Conservation (phyloP, 2,113 vertebrate genomes). For the Lophotis ruficrista region DNA sequence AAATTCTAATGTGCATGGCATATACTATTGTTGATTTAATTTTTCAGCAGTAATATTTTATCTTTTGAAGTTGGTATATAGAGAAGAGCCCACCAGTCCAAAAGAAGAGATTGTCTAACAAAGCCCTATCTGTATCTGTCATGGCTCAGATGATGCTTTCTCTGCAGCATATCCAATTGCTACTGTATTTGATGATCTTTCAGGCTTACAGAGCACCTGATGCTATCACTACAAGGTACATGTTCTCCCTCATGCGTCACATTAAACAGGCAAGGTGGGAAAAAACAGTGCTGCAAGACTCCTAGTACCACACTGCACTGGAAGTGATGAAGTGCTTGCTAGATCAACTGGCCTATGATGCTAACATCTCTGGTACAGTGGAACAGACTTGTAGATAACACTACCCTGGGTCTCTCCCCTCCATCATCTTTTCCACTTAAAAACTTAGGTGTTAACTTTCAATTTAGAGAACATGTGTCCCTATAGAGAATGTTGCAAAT, state of each 20-base stretch:
- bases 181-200: neutral
- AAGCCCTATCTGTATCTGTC: neutral
- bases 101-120: neutral
- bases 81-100: neutral
- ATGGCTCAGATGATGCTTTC: neutral
- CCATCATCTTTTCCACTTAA: neutral
- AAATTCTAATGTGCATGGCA: neutral
- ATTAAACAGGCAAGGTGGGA: neutral
- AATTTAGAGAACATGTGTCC: neutral
- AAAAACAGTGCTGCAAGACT: neutral
- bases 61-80: neutral
- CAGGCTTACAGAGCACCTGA: neutral
- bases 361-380: neutral
- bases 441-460: neutral
- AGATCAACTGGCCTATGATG: neutral
- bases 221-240: accelerated
- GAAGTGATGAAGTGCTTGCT: neutral
- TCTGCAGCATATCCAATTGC: neutral
- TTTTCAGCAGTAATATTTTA: neutral
- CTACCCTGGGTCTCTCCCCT: neutral
- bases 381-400: neutral
- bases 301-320: neutral
- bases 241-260: neutral
- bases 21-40: neutral
- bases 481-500: neutral